Percentiles rank a stretch among this genome's conserved stretches.
phyloP scores from a whole-genome alignment of 2,888 invertebrate genomes.

The Drosophila merina region DNA sequence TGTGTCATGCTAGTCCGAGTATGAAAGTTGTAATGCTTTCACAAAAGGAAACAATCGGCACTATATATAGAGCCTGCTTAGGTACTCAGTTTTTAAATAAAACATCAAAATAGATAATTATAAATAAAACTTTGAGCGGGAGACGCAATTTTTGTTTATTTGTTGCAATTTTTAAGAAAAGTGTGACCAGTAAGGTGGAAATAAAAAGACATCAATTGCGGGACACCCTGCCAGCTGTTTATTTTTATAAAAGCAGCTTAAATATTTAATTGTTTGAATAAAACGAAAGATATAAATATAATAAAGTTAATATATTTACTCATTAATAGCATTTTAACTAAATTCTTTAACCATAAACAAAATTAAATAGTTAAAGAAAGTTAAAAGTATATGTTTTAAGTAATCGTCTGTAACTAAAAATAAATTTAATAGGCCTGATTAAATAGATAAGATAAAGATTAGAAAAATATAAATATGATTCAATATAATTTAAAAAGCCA shows the following conservation, averaged over 20 bases:
- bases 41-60: background rate
- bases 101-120: background rate
- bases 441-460: too few species aligned
- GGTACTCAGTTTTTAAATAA: background rate
- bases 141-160: conserved; percentile 8
- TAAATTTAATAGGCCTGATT: too few species aligned
- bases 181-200: background rate
- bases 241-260: background rate
- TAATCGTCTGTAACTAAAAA: too few species aligned
- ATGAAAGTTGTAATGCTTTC: background rate
- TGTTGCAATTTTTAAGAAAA: background rate
- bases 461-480: background rate
- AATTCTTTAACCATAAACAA: too few species aligned
- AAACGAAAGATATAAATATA: accelerated
- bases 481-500: background rate
- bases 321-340: too few species aligned
- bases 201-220: background rate
- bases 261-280: background rate
- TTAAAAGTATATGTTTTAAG: too few species aligned
- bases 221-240: background rate
- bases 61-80: background rate
- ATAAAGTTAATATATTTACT: background rate
- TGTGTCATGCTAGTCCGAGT: background rate
- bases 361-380: too few species aligned
- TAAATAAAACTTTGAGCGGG: conserved; percentile 1